Evolutionary conservation across 2,113 vertebrate species (phyloP).

Genomic region (Lamprologus sp.): DNA sequence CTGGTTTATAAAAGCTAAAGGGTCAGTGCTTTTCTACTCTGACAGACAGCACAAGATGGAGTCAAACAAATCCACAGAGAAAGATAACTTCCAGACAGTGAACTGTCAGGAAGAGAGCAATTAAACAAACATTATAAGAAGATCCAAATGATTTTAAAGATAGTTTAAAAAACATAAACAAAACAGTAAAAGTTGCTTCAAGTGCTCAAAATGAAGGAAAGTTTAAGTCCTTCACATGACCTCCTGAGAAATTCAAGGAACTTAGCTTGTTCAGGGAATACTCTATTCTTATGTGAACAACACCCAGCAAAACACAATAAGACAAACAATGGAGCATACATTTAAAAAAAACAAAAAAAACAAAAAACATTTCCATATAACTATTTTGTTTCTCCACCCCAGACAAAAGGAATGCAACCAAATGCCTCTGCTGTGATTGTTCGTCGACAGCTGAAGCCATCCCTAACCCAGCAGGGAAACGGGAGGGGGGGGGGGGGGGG

Average conservation of each 20-base stretch:
- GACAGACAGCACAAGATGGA: constrained; percentile 26
- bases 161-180: neutral
- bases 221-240: neutral
- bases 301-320: neutral
- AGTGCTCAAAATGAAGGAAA: neutral
- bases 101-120: neutral
- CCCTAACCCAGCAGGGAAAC: constrained; percentile 61
- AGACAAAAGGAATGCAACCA: constrained; percentile 62
- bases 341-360: neutral
- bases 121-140: neutral
- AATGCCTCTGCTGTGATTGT: constrained; percentile 64
- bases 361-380: constrained; percentile 18
- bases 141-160: neutral
- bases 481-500: neutral
- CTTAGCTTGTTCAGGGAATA: neutral
- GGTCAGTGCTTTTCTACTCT: neutral
- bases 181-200: neutral
- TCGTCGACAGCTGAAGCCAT: constrained; percentile 69
- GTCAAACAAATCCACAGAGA: neutral
- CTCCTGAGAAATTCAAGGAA: neutral
- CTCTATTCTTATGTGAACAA: constrained; percentile 36
- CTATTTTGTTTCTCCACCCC: constrained; percentile 31
- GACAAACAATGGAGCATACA: constrained; percentile 21
- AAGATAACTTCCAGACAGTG: neutral
- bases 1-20: neutral